Conservation (phyloP, 2,888 invertebrate genomes). For the Hoplodrina blanda region DNA sequence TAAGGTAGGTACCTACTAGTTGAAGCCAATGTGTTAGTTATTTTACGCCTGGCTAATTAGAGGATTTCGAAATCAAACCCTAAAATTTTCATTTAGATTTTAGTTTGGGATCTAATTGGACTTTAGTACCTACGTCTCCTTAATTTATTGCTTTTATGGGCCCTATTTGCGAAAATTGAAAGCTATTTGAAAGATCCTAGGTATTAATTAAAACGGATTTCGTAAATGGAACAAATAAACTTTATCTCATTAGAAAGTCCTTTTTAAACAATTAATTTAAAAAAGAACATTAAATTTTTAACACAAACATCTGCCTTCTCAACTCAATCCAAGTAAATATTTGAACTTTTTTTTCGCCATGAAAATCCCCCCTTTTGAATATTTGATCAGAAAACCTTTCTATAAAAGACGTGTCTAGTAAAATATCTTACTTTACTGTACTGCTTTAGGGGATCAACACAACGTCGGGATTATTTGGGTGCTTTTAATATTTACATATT, state of each 20-base stretch:
- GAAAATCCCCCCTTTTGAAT: slow-evolving; percentile 70
- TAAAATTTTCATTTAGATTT: slow-evolving; percentile 16
- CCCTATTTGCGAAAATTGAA: slow-evolving; percentile 18
- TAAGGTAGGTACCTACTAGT: background rate
- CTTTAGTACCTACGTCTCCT: slow-evolving; percentile 11
- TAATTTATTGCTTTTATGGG: slow-evolving; percentile 25
- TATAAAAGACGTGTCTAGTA: slow-evolving; percentile 59
- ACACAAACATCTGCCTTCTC: slow-evolving; percentile 45
- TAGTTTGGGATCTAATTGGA: slow-evolving; percentile 34
- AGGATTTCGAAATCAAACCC: slow-evolving; percentile 19
- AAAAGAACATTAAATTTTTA: slow-evolving; percentile 31
- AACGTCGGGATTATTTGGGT: slow-evolving; percentile 68
- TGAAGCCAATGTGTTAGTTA: background rate
- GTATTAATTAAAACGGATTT: slow-evolving; percentile 32
- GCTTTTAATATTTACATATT: slow-evolving; percentile 76
- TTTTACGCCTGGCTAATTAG: slow-evolving; percentile 13
- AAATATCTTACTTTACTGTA: slow-evolving; percentile 69
- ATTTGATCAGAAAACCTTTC: slow-evolving; percentile 75
- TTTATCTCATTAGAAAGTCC: slow-evolving; percentile 15
- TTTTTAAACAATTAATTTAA: slow-evolving; percentile 6
- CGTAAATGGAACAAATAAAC: slow-evolving; percentile 7
- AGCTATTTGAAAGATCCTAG: slow-evolving; percentile 13
- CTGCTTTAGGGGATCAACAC: slow-evolving; percentile 58
- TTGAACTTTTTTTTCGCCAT: slow-evolving; percentile 60
- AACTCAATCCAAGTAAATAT: slow-evolving; percentile 60